phyloP scores from a whole-genome alignment of 2,113 vertebrate genomes.

The Planiliza haematocheilus region DNA sequence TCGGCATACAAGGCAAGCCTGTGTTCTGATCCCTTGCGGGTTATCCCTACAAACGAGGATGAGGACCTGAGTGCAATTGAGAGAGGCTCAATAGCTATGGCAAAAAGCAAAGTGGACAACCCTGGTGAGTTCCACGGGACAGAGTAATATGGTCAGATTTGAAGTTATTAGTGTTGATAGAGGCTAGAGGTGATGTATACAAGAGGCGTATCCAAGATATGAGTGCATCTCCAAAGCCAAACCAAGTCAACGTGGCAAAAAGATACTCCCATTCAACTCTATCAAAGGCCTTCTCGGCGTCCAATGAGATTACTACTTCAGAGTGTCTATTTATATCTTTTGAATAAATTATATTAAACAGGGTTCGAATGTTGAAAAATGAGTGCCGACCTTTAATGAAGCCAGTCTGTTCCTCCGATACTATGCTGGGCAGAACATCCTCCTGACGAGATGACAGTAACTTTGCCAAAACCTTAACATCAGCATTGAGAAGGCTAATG shows the following conservation, averaged over 20 bases:
- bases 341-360: neutral
- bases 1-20: too few species aligned
- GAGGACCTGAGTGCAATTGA: neutral
- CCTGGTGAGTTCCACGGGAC: neutral
- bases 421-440: neutral
- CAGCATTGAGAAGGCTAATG: neutral
- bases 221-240: neutral
- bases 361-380: neutral
- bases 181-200: neutral
- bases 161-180: neutral
- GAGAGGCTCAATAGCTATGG: too few species aligned
- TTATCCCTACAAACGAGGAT: too few species aligned
- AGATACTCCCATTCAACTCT: too few species aligned
- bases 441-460: neutral
- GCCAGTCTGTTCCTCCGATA: neutral
- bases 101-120: slow-evolving; percentile 4
- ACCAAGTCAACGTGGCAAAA: too few species aligned
- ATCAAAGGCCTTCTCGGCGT: neutral
- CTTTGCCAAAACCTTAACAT: slow-evolving; percentile 1
- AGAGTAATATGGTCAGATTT: neutral
- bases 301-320: neutral
- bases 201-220: neutral
- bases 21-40: too few species aligned
- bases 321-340: neutral
- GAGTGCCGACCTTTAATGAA: too few species aligned